These are phyloP conservation scores for Sebastiscus albofasciatus DNA, from an alignment of 2,797 vertebrate species.

Conservation along the genomic window DNA sequence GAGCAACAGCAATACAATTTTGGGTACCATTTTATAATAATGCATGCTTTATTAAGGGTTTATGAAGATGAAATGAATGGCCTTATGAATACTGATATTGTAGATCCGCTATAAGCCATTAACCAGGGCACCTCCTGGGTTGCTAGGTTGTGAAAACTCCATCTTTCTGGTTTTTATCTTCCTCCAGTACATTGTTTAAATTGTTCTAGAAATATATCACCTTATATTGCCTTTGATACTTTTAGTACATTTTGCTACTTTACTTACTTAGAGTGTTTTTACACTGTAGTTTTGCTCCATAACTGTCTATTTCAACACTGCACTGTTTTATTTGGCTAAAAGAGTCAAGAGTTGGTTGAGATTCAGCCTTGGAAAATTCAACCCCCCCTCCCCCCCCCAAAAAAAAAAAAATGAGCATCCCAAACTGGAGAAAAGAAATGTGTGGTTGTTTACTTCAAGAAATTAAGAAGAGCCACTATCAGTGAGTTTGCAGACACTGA, in stretches of 20 bases:
- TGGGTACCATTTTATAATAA: background rate
- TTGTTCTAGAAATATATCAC: background rate
- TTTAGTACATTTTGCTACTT: background rate
- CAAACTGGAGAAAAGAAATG: constrained; percentile 9
- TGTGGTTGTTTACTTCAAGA: constrained; percentile 13
- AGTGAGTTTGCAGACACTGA: constrained; percentile 49
- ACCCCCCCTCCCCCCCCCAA: background rate
- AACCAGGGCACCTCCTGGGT: background rate
- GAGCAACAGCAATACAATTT: background rate
- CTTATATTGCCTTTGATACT: background rate
- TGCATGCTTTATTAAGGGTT: background rate
- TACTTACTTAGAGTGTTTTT: background rate
- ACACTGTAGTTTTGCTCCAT: no score
- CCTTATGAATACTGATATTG: background rate
- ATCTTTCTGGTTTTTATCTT: background rate
- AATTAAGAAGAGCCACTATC: constrained; percentile 42
- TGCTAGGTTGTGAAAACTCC: background rate
- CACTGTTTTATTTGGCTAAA: background rate
- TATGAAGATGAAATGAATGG: background rate
- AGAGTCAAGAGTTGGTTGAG: background rate
- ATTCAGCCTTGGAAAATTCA: background rate
- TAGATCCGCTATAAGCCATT: background rate
- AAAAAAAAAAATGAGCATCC: background rate
- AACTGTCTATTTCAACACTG: background rate
- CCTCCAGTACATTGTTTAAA: background rate